Evolutionary conservation across 2,113 vertebrate genomes (phyloP), one percentile per base, ranked within the genome.

Genomic region (Picathartes gymnocephalus): DNA sequence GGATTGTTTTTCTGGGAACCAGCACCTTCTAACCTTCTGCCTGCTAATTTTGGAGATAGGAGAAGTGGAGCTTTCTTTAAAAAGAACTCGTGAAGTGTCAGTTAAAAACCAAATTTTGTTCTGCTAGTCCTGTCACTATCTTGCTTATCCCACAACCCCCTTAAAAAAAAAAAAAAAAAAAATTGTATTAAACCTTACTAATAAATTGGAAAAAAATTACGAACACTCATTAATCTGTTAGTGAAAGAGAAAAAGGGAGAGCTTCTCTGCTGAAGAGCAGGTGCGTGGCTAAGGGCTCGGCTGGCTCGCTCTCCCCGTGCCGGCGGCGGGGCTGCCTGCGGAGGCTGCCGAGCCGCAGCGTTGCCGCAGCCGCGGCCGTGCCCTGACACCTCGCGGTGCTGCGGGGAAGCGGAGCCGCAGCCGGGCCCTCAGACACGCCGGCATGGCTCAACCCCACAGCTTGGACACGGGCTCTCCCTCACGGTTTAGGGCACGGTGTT

Each of bases 281-380:
- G 48, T 10, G 9, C 5, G 15, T 22, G 33, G 3, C 9, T 7
- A 16, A 16, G 22, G 15, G 13, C 7, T 45, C 0, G 35, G 35
- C 2, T 4, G 18, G 4, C 14, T 17, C 3, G 18, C 27, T 53
- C 6, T 15, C 7, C 37, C 7, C 4, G n/a, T 1, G 4, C 17
- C 5, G 2, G 0, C 21, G 0, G 5, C 0, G 7, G 3, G 33
- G 31, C 31, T 11, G 25, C 19, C 7, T 0, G 10, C 1, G 0
- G 35, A 3, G 35, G 24, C 45, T 7, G 42, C 42, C 2, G 4
- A 4, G 23, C 21, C 28, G 27, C 39, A 3, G 62, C 40, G 51
- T 27, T 27, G 1, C 44, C 10, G 33, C 37, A 66, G 81, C 42
- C 4, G 81, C 14, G 91, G 94, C 5, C 15, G 5, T 16, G 80